phyloP scores from a whole-genome alignment of 2,797 vertebrate species.

The Phyllotis vaccarum region DNA sequence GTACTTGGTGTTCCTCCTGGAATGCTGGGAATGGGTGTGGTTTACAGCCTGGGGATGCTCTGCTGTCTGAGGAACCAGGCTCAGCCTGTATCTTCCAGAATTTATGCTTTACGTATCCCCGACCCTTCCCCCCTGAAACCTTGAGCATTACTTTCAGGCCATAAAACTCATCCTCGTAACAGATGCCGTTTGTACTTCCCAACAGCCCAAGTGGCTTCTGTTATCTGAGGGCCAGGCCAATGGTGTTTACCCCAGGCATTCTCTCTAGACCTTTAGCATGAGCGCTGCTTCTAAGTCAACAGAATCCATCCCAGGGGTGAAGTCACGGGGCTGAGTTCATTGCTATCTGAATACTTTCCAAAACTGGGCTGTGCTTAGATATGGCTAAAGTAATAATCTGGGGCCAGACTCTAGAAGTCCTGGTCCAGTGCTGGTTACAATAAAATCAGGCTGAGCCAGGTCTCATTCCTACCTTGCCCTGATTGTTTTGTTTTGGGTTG shows the following conservation, averaged over 20 bases:
- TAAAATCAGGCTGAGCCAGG: too few relatives aligned
- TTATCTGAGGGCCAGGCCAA: background rate
- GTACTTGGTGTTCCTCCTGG: background rate
- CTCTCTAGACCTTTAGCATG: background rate
- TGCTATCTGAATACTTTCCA: too few relatives aligned
- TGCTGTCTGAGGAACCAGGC: background rate
- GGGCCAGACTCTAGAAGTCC: too few relatives aligned
- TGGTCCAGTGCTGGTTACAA: too few relatives aligned
- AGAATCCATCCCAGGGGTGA: too few relatives aligned
- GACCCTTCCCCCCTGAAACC: background rate
- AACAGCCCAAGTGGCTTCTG: background rate
- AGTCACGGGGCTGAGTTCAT: too few relatives aligned
- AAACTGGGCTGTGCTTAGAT: too few relatives aligned
- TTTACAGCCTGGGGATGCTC: background rate
- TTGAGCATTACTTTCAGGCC: background rate
- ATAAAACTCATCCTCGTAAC: too few relatives aligned
- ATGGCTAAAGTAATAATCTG: too few relatives aligned
- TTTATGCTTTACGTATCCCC: background rate
- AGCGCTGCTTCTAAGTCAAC: background rate
- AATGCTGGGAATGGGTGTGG: background rate
- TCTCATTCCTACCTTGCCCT: too few relatives aligned
- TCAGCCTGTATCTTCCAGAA: background rate
- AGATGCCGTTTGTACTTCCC: background rate
- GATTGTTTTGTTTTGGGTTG: too few relatives aligned
- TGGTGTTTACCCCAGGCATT: background rate